phyloP scores from a whole-genome alignment of 2,888 invertebrate species.

The Esperia sulphurella region DNA sequence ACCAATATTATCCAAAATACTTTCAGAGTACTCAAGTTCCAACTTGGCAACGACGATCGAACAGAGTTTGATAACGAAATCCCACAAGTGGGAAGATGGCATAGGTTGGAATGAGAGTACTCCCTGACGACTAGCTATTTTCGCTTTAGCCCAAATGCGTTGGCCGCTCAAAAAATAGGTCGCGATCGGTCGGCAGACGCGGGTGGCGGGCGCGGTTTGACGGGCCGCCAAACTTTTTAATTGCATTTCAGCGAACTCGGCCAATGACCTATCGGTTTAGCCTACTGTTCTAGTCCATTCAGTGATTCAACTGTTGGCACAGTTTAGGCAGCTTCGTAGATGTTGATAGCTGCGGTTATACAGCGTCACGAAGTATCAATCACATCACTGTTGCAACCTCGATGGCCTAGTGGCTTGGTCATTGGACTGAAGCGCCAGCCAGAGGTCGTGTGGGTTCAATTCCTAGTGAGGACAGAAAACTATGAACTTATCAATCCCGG shows the following conservation, averaged over 20 bases:
- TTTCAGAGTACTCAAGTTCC: too few relatives aligned
- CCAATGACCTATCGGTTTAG: slow-evolving; percentile 10
- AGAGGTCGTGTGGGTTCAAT: too few relatives aligned
- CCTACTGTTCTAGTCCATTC: not conserved
- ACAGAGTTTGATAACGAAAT: too few relatives aligned
- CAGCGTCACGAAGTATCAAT: not conserved
- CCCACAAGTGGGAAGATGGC: too few relatives aligned
- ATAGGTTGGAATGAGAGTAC: not conserved
- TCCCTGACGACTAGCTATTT: slow-evolving; percentile 37
- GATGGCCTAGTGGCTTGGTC: too few relatives aligned
- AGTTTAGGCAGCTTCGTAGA: too few relatives aligned
- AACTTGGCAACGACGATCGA: too few relatives aligned
- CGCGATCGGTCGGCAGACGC: slow-evolving; percentile 23
- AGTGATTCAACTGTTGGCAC: not conserved
- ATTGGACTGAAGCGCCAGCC: too few relatives aligned
- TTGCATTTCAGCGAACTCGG: slow-evolving; percentile 25
- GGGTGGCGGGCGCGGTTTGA: slow-evolving; percentile 21
- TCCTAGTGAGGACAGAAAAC: too few relatives aligned
- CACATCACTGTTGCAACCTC: too few relatives aligned
- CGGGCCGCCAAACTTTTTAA: slow-evolving; percentile 27
- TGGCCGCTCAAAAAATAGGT: slow-evolving; percentile 30
- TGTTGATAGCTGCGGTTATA: not conserved
- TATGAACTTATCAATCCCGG: too few relatives aligned
- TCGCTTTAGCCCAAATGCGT: slow-evolving; percentile 29
- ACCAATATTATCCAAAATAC: too few relatives aligned